Conservation (phyloP, 2,797 vertebrate genomes). For the Ctenopoma kingsleyae region DNA sequence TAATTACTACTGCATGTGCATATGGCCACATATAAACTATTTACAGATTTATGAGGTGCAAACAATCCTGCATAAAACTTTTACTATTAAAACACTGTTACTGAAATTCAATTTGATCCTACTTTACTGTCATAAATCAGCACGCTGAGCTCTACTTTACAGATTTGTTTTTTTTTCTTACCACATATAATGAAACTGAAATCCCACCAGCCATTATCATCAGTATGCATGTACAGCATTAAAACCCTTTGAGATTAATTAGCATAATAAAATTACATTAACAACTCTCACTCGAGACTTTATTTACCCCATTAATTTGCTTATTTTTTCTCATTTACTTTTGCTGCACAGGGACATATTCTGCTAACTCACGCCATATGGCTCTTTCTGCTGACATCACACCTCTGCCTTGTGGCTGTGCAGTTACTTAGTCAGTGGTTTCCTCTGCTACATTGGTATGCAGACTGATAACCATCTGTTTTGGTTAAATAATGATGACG, state of each 20-base stretch:
- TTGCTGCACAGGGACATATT: conserved; percentile 34
- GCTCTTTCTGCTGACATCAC: conserved; percentile 60
- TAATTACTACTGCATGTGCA: neutral
- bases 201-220: conserved; percentile 45
- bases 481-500: conserved; percentile 50
- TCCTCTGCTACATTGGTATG: conserved; percentile 18
- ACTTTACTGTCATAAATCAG: conserved; percentile 24
- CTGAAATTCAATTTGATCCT: no score
- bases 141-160: conserved; percentile 1
- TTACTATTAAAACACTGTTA: neutral
- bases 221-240: conserved; percentile 37
- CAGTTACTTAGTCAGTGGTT: conserved; percentile 37
- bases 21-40: neutral
- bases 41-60: neutral
- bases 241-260: conserved; percentile 51
- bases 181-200: conserved; percentile 27
- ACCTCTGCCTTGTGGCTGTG: conserved; percentile 33
- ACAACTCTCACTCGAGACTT: conserved; percentile 60
- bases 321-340: conserved; percentile 55
- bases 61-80: neutral
- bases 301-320: conserved; percentile 67
- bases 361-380: conserved; percentile 40
- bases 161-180: conserved; percentile 31
- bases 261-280: conserved; percentile 64
- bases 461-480: conserved; percentile 52